These are phyloP conservation scores for Pipistrellus pipistrellus DNA, from an alignment of 2,797 vertebrate genomes.

Conservation along the genomic window DNA sequence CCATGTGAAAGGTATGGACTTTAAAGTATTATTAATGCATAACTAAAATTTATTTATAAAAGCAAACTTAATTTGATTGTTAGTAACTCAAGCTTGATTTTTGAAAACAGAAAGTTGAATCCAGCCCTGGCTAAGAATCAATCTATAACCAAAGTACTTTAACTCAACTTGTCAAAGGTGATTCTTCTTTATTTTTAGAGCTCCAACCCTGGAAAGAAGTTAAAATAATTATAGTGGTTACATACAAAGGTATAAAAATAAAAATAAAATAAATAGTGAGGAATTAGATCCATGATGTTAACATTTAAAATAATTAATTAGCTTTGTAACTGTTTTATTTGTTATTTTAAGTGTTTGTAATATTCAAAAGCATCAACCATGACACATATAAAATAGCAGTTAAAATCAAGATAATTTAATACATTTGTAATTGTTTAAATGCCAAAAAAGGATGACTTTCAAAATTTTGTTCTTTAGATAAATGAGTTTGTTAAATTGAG, in stretches of 20 bases:
- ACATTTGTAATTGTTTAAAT: not conserved
- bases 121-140: not conserved
- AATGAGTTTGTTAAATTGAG: not conserved
- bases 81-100: not conserved
- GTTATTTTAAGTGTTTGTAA: not conserved
- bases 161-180: not conserved
- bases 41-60: not conserved
- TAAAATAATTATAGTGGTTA: not conserved
- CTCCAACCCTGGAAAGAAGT: not conserved
- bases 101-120: not conserved
- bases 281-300: not conserved
- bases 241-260: not conserved
- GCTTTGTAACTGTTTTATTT: not conserved
- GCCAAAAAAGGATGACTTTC: not conserved
- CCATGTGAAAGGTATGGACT: not conserved
- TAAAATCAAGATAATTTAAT: slow-evolving; percentile 22
- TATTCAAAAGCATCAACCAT: not conserved
- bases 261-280: not conserved
- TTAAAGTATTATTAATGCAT: not conserved
- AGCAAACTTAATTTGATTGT: not conserved
- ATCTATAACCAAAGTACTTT: not conserved
- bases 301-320: slow-evolving; percentile 44
- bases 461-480: slow-evolving; percentile 6
- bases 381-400: not conserved
- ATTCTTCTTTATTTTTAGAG: not conserved